Percentiles rank a stretch among this genome's conserved stretches.
Evolutionary conservation across 2,113 vertebrate species (phyloP).

Genomic region (Dromaius novaehollandiae): DNA sequence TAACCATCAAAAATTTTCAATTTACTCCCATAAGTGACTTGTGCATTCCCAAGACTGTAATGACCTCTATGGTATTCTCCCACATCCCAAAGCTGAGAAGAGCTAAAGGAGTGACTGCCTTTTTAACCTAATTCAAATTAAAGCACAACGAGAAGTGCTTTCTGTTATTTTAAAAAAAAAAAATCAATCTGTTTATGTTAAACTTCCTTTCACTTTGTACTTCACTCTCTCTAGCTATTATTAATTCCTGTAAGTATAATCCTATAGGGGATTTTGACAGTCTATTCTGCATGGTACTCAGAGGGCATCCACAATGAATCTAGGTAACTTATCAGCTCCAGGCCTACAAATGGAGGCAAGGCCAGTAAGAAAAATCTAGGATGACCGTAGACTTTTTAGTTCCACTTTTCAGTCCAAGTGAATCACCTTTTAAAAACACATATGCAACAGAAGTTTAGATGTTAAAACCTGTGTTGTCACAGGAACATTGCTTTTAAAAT

Average conservation of each 20-base stretch:
- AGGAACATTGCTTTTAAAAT: background rate
- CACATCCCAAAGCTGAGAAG: background rate
- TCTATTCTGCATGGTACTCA: background rate
- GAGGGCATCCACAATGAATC: background rate
- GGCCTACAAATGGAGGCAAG: background rate
- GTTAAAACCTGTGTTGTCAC: background rate
- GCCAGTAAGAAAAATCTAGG: background rate
- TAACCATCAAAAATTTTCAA: background rate
- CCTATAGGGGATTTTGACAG: background rate
- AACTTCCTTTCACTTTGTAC: background rate
- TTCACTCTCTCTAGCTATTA: background rate
- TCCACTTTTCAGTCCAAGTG: background rate
- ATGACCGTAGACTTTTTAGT: background rate
- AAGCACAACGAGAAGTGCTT: background rate
- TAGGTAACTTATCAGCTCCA: background rate
- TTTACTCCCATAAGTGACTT: background rate
- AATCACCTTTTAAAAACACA: background rate
- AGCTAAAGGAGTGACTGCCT: background rate
- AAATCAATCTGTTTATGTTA: background rate
- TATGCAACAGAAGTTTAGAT: background rate
- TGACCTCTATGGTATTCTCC: background rate
- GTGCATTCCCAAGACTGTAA: background rate
- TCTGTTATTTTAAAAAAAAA: background rate
- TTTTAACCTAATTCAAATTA: background rate
- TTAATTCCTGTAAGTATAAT: background rate